phyloP scores from a whole-genome alignment of 2,113 vertebrate species.

The Phodopus roborovskii region DNA sequence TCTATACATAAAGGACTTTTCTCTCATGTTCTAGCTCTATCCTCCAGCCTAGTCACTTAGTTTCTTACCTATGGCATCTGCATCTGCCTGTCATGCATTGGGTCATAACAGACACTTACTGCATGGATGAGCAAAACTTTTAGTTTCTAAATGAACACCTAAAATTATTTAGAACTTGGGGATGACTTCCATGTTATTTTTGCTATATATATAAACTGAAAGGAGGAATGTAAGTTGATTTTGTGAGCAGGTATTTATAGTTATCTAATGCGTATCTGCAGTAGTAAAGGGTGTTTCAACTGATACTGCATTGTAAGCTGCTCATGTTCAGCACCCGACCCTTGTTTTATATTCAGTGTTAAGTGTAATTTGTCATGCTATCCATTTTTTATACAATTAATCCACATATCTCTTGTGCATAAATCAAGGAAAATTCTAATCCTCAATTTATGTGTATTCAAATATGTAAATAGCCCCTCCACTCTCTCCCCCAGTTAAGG shows the following conservation, averaged over 20 bases:
- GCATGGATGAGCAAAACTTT: not conserved
- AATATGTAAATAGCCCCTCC: not conserved
- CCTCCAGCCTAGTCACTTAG: not conserved
- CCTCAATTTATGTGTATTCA: not conserved
- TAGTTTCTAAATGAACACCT: not conserved
- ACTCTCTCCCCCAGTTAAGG: no score
- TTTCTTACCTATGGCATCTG: not conserved
- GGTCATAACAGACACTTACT: not conserved
- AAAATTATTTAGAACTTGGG: not conserved
- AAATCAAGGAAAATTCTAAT: slow-evolving; percentile 4
- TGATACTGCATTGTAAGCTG: not conserved
- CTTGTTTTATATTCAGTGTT: not conserved
- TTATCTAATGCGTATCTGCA: not conserved
- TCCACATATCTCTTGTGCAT: not conserved
- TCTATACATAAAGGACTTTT: not conserved
- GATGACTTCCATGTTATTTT: not conserved
- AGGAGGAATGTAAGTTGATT: not conserved
- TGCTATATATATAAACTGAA: not conserved
- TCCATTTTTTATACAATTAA: not conserved
- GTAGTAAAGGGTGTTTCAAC: not conserved
- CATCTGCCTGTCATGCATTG: not conserved
- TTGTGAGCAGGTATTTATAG: not conserved
- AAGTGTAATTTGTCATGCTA: not conserved
- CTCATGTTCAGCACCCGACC: not conserved
- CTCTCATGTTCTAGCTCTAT: not conserved